These are phyloP conservation scores for Panthera tigris DNA, from an alignment of 2,113 vertebrate genomes.

Conservation along the genomic window DNA sequence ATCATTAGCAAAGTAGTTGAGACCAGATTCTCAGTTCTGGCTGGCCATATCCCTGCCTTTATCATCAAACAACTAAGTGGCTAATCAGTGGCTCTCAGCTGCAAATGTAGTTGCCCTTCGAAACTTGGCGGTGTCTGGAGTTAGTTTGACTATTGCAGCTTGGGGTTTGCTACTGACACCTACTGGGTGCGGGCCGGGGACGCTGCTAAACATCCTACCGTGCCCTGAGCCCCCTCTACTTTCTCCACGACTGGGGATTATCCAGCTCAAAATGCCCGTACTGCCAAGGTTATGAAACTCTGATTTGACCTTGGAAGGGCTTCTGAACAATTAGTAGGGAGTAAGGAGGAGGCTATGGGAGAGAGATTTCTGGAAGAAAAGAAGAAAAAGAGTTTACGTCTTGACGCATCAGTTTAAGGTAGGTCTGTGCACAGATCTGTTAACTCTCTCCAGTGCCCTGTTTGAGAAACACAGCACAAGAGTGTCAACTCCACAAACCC, in stretches of 20 bases:
- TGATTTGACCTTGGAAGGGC: background rate
- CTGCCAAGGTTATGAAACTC: background rate
- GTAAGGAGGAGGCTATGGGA: background rate
- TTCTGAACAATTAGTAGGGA: background rate
- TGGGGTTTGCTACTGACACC: background rate
- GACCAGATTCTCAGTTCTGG: background rate
- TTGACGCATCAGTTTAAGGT: background rate
- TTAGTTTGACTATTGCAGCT: background rate
- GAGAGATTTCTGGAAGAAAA: background rate
- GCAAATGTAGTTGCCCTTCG: background rate
- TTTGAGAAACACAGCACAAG: background rate
- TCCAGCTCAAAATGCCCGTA: background rate
- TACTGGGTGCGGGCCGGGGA: background rate
- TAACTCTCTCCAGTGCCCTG: background rate
- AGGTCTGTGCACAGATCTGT: background rate
- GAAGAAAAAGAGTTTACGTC: background rate
- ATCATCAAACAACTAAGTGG: background rate
- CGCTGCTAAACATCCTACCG: no score
- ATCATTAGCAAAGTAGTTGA: background rate
- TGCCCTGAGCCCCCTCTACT: accelerated
- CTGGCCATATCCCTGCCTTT: background rate
- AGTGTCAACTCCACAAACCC: background rate
- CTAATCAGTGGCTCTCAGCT: background rate
- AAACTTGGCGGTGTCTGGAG: background rate
- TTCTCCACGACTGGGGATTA: background rate